phyloP scores from a whole-genome alignment of 2,888 invertebrate species.

The Phengaris arion region DNA sequence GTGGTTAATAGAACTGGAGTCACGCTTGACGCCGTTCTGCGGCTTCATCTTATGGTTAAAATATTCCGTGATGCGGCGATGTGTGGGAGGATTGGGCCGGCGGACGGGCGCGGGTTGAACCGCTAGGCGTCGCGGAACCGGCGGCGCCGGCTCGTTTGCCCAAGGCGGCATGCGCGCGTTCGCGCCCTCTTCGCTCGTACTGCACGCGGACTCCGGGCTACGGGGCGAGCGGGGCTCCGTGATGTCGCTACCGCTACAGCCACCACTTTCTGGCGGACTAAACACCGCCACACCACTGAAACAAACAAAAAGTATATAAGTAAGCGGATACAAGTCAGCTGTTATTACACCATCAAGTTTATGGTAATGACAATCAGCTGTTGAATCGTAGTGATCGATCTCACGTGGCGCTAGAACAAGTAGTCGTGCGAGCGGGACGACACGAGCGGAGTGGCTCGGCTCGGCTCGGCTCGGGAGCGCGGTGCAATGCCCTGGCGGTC shows the following conservation, averaged over 20 bases:
- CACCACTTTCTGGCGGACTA: conserved; percentile 86
- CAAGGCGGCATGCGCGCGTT: conserved; percentile 75
- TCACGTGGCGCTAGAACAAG: conserved; percentile 48
- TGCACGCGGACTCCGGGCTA: conserved; percentile 82
- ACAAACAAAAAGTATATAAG: conserved; percentile 43
- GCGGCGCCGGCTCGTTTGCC: conserved; percentile 73
- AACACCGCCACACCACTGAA: conserved; percentile 91
- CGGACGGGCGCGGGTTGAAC: conserved; percentile 62
- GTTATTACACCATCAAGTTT: conserved; percentile 31
- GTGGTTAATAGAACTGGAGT: conserved; percentile 50
- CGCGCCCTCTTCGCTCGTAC: conserved; percentile 78
- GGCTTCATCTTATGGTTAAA: conserved; percentile 91
- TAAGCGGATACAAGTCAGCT: conserved; percentile 22
- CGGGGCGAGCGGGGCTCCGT: conserved; percentile 92
- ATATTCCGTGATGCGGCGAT: conserved; percentile 91
- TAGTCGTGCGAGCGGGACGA: conserved; percentile 44
- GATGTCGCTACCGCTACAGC: conserved; percentile 87
- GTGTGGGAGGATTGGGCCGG: conserved; percentile 65
- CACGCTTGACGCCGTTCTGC: conserved; percentile 75
- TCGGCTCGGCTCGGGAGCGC: conserved; percentile 48
- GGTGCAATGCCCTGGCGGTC: conserved; percentile 72
- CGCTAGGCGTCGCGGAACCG: conserved; percentile 68
- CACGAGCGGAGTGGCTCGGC: conserved; percentile 33
- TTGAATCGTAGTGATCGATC: conserved; percentile 62
- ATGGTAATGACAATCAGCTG: conserved; percentile 63